phyloP scores from a whole-genome alignment of 2,888 invertebrate genomes.

The Strigamia maritima region DNA sequence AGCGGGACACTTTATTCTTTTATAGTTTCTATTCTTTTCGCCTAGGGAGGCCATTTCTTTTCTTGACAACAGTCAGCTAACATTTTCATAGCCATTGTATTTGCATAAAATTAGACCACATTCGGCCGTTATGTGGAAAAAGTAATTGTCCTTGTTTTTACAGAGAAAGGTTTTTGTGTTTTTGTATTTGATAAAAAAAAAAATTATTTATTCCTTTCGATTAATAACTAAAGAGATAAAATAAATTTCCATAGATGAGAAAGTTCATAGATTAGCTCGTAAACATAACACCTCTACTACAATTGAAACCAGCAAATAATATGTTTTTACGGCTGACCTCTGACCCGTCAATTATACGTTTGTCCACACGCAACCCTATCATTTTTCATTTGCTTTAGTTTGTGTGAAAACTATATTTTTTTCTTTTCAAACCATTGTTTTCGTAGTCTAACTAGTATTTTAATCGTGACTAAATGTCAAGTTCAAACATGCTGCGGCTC shows the following conservation, averaged over 20 bases:
- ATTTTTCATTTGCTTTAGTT: background rate
- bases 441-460: background rate
- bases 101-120: slow-evolving; percentile 2
- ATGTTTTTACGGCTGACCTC: background rate
- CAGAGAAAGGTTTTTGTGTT: background rate
- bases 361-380: background rate
- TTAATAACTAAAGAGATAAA: background rate
- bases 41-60: slow-evolving; percentile 14
- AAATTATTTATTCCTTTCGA: background rate
- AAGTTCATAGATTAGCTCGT: background rate
- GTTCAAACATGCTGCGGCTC: slow-evolving; percentile 7
- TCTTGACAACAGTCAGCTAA: background rate
- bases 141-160: background rate
- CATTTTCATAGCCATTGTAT: background rate
- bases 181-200: background rate
- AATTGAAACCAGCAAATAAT: background rate
- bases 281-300: background rate
- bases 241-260: background rate
- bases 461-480: slow-evolving; percentile 11
- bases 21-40: slow-evolving; percentile 16
- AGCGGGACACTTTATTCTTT: slow-evolving; percentile 23
- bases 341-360: background rate
- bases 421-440: background rate
- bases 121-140: background rate
- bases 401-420: background rate